Base-by-base conservation (phyloP, 2,888 invertebrate genomes). In the Phortica okadai region DNA sequence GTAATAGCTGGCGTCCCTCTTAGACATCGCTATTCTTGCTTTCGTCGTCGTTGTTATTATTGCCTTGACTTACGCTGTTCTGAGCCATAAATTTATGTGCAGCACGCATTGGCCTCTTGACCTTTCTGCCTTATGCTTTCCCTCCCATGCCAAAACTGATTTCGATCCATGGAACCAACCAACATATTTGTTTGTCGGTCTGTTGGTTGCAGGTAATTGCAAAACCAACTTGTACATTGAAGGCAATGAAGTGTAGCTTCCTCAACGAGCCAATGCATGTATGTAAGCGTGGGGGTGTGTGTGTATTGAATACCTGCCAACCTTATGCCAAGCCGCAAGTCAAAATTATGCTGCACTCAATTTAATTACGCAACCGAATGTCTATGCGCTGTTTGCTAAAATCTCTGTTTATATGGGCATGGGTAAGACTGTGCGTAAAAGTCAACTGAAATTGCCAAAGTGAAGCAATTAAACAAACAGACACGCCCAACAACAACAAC, bases 311-410 rank as follows among this genome's bases (percentile, higher is more conserved):
- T 70, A 50, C 4, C 70, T 72, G 33, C 54, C 44, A 41, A n/a
- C n/a, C 16, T 10, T 33, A 66, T n/a, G 16, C 58, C 14, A 56
- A n/a, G 81, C 80, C 81, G 82, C 82, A 76, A 79, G 78, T 78
- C 70, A 72, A 72, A 80, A 82, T 85, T 83, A 81, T 83, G 83
- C 79, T 83, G 81, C 87, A 83, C 86, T 84, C 86, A 85, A 84
- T 86, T 84, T 83, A 86, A 86, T 87, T 85, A 86, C 82, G 78
- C 62, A 78, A 78, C 78, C 83, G 76, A 87, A 85, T 82, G 78
- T 80, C 81, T 78, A 70, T 66, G 80, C 73, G 25, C 7, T 44
- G 41, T 42, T 8, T 25, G 66, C 66, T n/a, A 2, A 33, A 10
- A 8, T 1, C 66, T 11, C 14, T 14, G 5, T 11, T 14, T 50